Base-by-base conservation (phyloP, 2,888 invertebrate species). In the Anagyrus pseudococci region DNA sequence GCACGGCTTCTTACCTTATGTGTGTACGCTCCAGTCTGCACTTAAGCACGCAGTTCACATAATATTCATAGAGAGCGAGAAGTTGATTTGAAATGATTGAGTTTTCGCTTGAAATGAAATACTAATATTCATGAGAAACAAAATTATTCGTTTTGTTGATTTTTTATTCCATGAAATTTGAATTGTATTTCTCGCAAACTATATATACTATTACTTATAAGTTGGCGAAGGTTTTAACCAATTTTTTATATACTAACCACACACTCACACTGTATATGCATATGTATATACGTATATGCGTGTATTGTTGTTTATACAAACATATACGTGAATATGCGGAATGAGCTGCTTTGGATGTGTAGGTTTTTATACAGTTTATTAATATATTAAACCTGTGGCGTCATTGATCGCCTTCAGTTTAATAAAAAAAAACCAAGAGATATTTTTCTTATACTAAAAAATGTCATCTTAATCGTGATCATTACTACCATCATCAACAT, bases 341-440 rank as follows among this genome's bases (percentile, higher is more conserved):
- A 80, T 79, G 78, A 78, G 75, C 75, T 75, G 79, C 80, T 82
- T 82, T 82, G 78, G 77, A 79, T 82, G 82, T 82, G 78, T 83
- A 83, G 83, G 83, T 79, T 82, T 82, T 79, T n/a, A n/a, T n/a
- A 83, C 77, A 82, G 76, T 73, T 83, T 81, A 83, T 81, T 73
- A 85, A 82, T n/a, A n/a, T n/a, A n/a, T n/a, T n/a, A n/a, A n/a
- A n/a, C n/a, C n/a, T n/a, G n/a, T n/a, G n/a, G n/a, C n/a, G n/a
- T n/a, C n/a, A n/a, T n/a, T n/a, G n/a, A n/a, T n/a, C n/a, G n/a
- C n/a, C n/a, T n/a, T n/a, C n/a, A n/a, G n/a, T n/a, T n/a, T n/a
- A n/a, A n/a, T n/a, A 64, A 23, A 10, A 54, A 65, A 58, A 55
- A 29, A 58, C 58, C n/a, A 61, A 44, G n/a, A 48, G 33, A 58